Percentiles rank a stretch among this genome's conserved stretches.
These are phyloP conservation scores for Eulemur albifrons DNA, from an alignment of 2,797 vertebrate species.

Conservation along the genomic window DNA sequence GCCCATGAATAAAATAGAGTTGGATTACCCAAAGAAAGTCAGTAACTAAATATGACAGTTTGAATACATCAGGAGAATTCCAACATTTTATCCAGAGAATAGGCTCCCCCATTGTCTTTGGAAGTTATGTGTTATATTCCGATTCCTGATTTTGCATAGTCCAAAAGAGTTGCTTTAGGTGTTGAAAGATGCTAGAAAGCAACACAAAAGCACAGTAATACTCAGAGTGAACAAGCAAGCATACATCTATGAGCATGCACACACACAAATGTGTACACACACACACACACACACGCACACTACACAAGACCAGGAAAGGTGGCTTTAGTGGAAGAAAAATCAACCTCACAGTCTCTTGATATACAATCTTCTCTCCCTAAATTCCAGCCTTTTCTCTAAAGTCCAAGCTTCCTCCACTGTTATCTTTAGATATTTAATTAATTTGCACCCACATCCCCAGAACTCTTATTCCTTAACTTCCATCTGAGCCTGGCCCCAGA, in stretches of 20 bases:
- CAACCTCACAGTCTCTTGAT: constrained; percentile 1
- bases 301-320: neutral
- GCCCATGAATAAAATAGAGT: constrained; percentile 73
- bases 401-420: constrained; percentile 72
- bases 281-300: neutral
- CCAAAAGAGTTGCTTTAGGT: constrained; percentile 19
- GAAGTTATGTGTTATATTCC: constrained; percentile 37
- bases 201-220: constrained; percentile 25
- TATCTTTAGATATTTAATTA: constrained; percentile 84
- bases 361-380: constrained; percentile 53
- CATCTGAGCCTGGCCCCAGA: constrained; percentile 83
- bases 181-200: constrained; percentile 54
- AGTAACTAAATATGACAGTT: constrained; percentile 71
- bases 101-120: neutral
- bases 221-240: neutral
- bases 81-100: constrained; percentile 47
- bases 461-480: constrained; percentile 78
- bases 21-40: constrained; percentile 63
- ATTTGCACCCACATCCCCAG: constrained; percentile 81
- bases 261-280: neutral
- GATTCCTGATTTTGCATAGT: constrained; percentile 57
- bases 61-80: constrained; percentile 70
- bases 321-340: constrained; percentile 27
- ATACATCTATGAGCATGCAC: neutral
- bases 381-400: constrained; percentile 73